Evolutionary conservation across 2,888 invertebrate genomes (phyloP).

Genomic region (Nysson spinosus): DNA sequence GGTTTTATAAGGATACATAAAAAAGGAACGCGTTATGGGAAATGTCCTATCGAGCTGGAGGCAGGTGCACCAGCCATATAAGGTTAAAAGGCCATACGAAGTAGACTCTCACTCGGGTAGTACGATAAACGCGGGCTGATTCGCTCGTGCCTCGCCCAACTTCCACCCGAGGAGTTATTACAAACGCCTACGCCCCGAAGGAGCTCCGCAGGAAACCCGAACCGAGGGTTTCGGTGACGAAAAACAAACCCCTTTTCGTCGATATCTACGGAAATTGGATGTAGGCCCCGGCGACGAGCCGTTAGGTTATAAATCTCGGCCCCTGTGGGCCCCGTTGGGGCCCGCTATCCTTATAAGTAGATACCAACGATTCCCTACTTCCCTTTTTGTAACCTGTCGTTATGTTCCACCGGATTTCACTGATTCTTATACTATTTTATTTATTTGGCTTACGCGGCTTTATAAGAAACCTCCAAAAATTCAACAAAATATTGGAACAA

Average conservation of each 20-base stretch:
- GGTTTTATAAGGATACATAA: conserved; percentile 45
- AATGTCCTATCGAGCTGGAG: conserved; percentile 62
- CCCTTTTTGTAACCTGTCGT: too few relatives aligned
- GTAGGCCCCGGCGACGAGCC: conserved; percentile 49
- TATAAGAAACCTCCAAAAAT: too few relatives aligned
- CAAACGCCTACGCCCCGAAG: conserved; percentile 64
- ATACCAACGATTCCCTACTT: too few relatives aligned
- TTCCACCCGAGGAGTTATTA: conserved; percentile 67
- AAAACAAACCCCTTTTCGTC: conserved; percentile 61
- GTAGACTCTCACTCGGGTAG: conserved; percentile 59
- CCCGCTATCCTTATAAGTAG: too few relatives aligned
- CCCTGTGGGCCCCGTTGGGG: not conserved
- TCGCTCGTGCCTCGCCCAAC: conserved; percentile 64
- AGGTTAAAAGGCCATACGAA: conserved; percentile 72
- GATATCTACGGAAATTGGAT: conserved; percentile 66
- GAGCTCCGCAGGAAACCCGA: conserved; percentile 61
- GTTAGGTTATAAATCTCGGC: conserved; percentile 54
- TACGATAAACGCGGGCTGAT: conserved; percentile 63
- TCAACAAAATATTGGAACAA: too few relatives aligned
- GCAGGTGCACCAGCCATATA: conserved; percentile 72
- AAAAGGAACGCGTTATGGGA: conserved; percentile 60
- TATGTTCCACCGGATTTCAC: not conserved
- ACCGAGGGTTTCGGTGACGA: conserved; percentile 41
- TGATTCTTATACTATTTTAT: too few relatives aligned
- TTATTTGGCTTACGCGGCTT: too few relatives aligned